Evolutionary conservation across 2,888 invertebrate genomes (phyloP).

Genomic region (Chironomus riparius): DNA sequence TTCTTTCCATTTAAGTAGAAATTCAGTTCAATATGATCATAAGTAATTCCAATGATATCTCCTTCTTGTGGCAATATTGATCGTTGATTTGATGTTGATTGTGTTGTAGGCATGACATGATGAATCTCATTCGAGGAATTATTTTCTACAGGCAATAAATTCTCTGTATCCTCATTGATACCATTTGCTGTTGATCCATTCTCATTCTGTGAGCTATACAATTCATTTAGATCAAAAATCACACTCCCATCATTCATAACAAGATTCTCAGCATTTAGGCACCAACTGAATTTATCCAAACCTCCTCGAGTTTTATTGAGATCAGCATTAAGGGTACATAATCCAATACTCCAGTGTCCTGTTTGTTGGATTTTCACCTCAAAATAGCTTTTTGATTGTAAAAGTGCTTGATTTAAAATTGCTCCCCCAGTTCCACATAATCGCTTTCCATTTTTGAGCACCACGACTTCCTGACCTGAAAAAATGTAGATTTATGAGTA

Average conservation of each 20-base stretch:
- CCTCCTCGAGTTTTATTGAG: conserved; percentile 82
- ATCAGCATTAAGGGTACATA: conserved; percentile 82
- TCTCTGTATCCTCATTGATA: conserved; percentile 10
- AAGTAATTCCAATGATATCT: conserved; percentile 87
- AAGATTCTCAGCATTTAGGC: conserved; percentile 80
- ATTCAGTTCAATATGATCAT: conserved; percentile 91
- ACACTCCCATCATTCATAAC: conserved; percentile 78
- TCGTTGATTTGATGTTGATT: conserved; percentile 41
- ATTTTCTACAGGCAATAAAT: conserved; percentile 1
- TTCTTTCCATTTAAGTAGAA: conserved; percentile 89
- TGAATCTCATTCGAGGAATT: not conserved
- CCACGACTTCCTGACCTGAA: conserved; percentile 88
- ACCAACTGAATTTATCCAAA: conserved; percentile 85
- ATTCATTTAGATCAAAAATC: conserved; percentile 51
- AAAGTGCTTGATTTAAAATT: conserved; percentile 85
- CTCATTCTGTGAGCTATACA: conserved; percentile 34
- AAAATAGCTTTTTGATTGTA: conserved; percentile 96
- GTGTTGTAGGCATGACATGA: conserved; percentile 33
- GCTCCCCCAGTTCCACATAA: conserved; percentile 95
- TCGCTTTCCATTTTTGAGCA: conserved; percentile 85
- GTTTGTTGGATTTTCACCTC: conserved; percentile 96
- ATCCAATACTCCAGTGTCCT: conserved; percentile 91
- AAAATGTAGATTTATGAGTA: conserved; percentile 28
- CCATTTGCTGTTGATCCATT: conserved; percentile 1
- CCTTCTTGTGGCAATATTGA: conserved; percentile 72